Conservation (phyloP, 1,140 invertebrate species). For the Nebria ingens region DNA sequence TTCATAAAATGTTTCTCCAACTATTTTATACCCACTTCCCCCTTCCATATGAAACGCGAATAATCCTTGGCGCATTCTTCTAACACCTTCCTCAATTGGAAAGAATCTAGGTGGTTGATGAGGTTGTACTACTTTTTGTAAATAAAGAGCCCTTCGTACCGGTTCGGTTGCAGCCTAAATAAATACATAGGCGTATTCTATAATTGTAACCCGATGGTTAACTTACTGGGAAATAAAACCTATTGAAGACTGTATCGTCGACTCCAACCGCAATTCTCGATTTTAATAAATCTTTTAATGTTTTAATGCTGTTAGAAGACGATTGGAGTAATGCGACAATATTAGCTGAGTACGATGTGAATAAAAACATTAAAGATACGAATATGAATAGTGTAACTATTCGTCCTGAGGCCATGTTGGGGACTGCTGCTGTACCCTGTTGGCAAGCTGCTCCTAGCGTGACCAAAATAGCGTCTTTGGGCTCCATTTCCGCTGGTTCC, state of each 20-base stretch:
- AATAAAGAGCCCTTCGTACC: slow-evolving; percentile 44
- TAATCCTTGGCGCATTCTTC: slow-evolving; percentile 39
- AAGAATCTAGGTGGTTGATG: slow-evolving; percentile 41
- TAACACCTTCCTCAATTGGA: slow-evolving; percentile 45
- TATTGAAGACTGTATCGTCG: slow-evolving; percentile 51
- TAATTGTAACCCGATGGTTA: too few species aligned
- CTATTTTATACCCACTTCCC: slow-evolving; percentile 48
- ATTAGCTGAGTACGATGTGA: slow-evolving; percentile 53
- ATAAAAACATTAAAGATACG: slow-evolving; percentile 38
- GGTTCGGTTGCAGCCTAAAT: slow-evolving; percentile 46
- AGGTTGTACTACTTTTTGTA: slow-evolving; percentile 46
- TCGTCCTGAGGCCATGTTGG: slow-evolving; percentile 33
- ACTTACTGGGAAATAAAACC: slow-evolving; percentile 50
- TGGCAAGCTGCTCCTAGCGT: slow-evolving; percentile 48
- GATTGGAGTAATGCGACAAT: slow-evolving; percentile 54
- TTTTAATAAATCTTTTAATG: slow-evolving; percentile 43
- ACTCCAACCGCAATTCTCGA: slow-evolving; percentile 50
- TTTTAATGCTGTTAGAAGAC: slow-evolving; percentile 47
- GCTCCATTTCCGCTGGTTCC: neutral
- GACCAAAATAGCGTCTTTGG: slow-evolving; percentile 22
- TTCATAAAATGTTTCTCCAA: slow-evolving; percentile 49
- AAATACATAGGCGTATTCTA: neutral
- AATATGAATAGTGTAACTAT: slow-evolving; percentile 42
- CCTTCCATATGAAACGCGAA: slow-evolving; percentile 55
- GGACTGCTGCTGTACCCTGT: slow-evolving; percentile 38